Evolutionary conservation across 2,797 vertebrate species (phyloP).

Genomic region (Anabacerthia variegaticeps): DNA sequence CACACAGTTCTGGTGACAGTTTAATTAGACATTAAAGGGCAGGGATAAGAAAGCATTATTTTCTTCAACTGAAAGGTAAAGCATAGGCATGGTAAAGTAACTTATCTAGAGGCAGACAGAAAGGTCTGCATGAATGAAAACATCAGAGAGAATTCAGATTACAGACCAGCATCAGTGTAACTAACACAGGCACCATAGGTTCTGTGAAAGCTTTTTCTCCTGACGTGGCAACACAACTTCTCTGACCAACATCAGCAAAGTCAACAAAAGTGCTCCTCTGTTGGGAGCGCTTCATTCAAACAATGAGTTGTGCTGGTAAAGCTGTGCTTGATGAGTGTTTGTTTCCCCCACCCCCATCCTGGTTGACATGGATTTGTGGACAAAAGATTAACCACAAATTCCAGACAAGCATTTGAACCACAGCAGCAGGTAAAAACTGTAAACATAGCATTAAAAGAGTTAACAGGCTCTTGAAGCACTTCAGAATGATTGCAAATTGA

Average conservation of each 20-base stretch:
- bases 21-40: neutral
- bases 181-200: neutral
- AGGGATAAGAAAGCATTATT: neutral
- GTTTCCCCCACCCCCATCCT: neutral
- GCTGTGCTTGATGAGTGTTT: neutral
- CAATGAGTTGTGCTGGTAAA: conserved; percentile 39
- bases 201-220: neutral
- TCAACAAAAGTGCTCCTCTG: conserved; percentile 39
- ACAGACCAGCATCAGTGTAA: neutral
- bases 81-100: neutral
- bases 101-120: neutral
- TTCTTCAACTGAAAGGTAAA: neutral
- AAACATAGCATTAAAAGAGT: neutral
- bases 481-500: neutral
- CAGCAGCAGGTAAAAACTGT: neutral
- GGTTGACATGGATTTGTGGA: neutral
- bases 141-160: neutral
- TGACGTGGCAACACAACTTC: conserved; percentile 6
- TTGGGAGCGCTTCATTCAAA: neutral
- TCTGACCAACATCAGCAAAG: conserved; percentile 31
- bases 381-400: conserved; percentile 32
- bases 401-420: neutral
- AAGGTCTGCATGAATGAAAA: neutral
- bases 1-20: neutral
- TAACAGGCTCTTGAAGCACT: neutral